Evolutionary conservation across 2,888 invertebrate genomes (phyloP).

Genomic region (Calameuta filiformis): DNA sequence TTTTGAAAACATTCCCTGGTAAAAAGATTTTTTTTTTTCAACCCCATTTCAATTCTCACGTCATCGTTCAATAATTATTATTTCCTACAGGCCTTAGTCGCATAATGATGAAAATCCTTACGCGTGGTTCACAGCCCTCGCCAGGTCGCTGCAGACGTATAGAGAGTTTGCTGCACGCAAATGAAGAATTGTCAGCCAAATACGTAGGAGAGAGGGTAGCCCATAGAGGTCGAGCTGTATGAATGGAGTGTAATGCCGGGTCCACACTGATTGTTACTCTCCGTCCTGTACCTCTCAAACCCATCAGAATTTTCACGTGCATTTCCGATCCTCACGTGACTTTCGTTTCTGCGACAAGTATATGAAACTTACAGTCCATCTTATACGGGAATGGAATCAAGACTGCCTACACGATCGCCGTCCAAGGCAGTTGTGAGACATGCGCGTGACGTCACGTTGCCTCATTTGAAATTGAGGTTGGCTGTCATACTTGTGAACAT

Average conservation of each 20-base stretch:
- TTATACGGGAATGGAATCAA: too few relatives aligned
- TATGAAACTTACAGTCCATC: too few relatives aligned
- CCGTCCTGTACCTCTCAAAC: constrained; percentile 47
- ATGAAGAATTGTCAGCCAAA: constrained; percentile 66
- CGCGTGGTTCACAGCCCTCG: constrained; percentile 41
- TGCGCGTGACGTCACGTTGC: too few relatives aligned
- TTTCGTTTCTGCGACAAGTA: constrained; percentile 35
- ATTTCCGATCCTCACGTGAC: constrained; percentile 58
- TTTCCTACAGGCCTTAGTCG: too few relatives aligned
- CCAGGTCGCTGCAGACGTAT: constrained; percentile 31
- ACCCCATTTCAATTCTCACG: too few relatives aligned
- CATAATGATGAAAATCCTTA: too few relatives aligned
- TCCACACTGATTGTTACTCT: constrained; percentile 63
- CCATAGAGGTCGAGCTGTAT: constrained; percentile 46
- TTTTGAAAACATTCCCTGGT: rapidly evolving
- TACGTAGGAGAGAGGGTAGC: constrained; percentile 38
- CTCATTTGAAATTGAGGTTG: too few relatives aligned
- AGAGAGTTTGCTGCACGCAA: constrained; percentile 61
- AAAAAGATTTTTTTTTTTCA: too few relatives aligned
- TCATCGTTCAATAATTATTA: too few relatives aligned
- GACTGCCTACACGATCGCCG: too few relatives aligned
- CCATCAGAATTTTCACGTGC: constrained; percentile 61
- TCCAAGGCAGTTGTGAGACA: too few relatives aligned
- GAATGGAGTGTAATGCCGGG: constrained; percentile 65
- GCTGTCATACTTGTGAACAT: too few relatives aligned